Base-by-base conservation (phyloP, 1,140 invertebrate species). In the Anoplophora glabripennis region DNA sequence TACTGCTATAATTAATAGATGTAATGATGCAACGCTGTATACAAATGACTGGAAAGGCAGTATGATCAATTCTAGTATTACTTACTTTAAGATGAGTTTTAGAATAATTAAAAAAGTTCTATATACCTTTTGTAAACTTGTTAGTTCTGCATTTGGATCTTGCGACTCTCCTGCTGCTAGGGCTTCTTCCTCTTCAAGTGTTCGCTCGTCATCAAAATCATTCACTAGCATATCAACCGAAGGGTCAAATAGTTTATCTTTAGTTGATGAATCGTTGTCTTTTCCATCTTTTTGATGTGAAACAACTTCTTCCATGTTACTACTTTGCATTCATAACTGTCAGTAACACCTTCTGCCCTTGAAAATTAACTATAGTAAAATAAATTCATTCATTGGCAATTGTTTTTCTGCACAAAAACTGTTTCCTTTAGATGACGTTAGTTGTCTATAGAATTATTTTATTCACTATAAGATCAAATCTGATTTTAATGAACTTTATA, bases 201-300 rank as follows among this genome's bases (percentile, higher is more conserved):
- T 98, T 72, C 89, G 83, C 76, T 98, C 95, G 80, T 97, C 95
- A 79, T 97, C 94, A 81, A 93, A 96, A 78, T 96, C 94, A 86
- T 96, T 92, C 56, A 96, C 87, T 81, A 97, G 87, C 92, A 96
- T 93, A 77, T 96, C 93, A 75, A 85, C 79, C 64, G 84, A 83
- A 61, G 84, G 84, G 72, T 86, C 84, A 68, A 86, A 86, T 28
- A 76, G 53, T 57, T 75, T 75, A 47, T 76, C 74, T 68, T 74
- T 72, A 12, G 47, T 64, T 21, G 65, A 62, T 35, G 70, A 70
- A 15, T 66, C 59, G 44, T 56, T 66, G 35, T 64, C 67, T 64
- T 69, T 68, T 49, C 56, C 61, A 54, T 54, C 40, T 18, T 44
- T 54, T 10, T 54, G 38, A 33, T 15, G 40, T 33, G 52, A 54